These are phyloP conservation scores for Meriones unguiculatus DNA, from an alignment of 2,113 vertebrate genomes.

Conservation along the genomic window DNA sequence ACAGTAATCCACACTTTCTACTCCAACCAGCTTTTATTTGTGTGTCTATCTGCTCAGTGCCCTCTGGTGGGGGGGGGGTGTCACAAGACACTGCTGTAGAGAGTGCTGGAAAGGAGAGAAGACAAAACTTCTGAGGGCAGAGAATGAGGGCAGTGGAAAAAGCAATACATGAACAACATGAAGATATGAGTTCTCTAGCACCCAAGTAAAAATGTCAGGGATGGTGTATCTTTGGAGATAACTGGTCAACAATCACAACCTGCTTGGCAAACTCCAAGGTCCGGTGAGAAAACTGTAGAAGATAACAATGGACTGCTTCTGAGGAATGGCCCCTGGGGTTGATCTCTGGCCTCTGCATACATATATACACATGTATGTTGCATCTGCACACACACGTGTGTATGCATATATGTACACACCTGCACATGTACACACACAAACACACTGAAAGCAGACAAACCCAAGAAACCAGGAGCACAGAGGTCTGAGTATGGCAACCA, in stretches of 20 bases:
- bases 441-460: not conserved
- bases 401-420: too few relatives aligned
- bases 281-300: not conserved
- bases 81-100: too few relatives aligned
- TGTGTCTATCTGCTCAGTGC: rapidly evolving
- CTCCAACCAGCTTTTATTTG: rapidly evolving
- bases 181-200: too few relatives aligned
- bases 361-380: not conserved
- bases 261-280: too few relatives aligned
- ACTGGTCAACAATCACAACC: not conserved
- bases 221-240: not conserved
- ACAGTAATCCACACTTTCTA: rapidly evolving
- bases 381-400: not conserved
- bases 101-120: not conserved
- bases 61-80: too few relatives aligned
- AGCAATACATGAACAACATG: not conserved
- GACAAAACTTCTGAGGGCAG: not conserved
- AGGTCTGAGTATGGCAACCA: rapidly evolving
- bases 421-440: not conserved
- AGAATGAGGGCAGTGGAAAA: too few relatives aligned
- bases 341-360: not conserved
- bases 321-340: not conserved
- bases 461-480: not conserved
- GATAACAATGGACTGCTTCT: not conserved
- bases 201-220: not conserved